Base-by-base conservation (phyloP, 1,140 invertebrate genomes). In the Orchesella cincta region DNA sequence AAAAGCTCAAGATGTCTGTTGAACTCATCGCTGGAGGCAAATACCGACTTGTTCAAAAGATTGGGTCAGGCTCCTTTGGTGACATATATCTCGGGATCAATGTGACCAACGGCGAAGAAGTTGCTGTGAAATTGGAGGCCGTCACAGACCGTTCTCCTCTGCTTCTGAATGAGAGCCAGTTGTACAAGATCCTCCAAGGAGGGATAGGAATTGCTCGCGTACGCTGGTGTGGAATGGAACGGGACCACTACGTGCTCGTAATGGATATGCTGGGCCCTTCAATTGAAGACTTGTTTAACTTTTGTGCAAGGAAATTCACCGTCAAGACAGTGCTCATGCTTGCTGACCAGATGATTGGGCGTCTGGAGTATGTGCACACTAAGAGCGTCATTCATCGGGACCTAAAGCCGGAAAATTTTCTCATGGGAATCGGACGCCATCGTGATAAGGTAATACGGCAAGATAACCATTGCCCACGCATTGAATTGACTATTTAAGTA, bases 311-410 rank as follows among this genome's bases (percentile, higher is more conserved):
- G 79, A 92, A 94, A 83, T 98, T 98, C 86, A 97, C 95, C 77
- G 94, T 98, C 87, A 98, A 98, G 88, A 98, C 96, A 83, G 96
- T 98, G 67, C 89, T 98, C 20, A 98, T 98, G 94, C 86, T 98
- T 81, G 96, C 96, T 83, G 96, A 98, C 85, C 96, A 97, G 87
- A 93, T 94, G 92, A 91, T 94, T 80, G 91, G 90, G 20, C 90
- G 96, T 83, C 92, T 98, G 84, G 94, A 98, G 87, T 97, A 92
- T 87, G 92, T 98, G 81, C 96, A 98, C 86, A 92, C 92, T 84
- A 97, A 96, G 87, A 94, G 94, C 84, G 98, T 98, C 86, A 98
- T 98, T 83, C 96, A 98, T 88, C 92, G 96, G 83, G 93, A 94
- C 84, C 96, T 97, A 82, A 96, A 97, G 85, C 96, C 95, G 36